Percentiles rank a stretch among this genome's conserved stretches.
Conservation (phyloP, 1,140 invertebrate genomes). For the Pomacea maculata region DNA sequence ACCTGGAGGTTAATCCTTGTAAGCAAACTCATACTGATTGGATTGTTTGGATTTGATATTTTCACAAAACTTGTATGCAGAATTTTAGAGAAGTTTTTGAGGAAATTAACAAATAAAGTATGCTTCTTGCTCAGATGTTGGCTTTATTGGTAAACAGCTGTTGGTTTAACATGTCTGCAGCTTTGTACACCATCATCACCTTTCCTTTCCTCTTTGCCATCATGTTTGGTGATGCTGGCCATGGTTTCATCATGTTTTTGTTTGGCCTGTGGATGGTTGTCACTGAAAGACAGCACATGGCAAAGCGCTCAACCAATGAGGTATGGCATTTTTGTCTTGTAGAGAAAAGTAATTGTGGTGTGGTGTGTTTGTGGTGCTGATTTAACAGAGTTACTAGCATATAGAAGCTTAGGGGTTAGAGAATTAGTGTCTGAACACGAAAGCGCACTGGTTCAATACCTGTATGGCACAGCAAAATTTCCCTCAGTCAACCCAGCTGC, state of each 20-base stretch:
- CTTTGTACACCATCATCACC: constrained; percentile 91
- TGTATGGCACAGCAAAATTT: no score
- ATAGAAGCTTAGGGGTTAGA: no score
- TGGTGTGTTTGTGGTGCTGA: no score
- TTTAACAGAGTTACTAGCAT: no score
- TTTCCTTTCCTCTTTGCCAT: constrained; percentile 97
- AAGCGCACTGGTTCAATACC: no score
- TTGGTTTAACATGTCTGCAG: constrained; percentile 67
- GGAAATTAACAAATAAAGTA: no score
- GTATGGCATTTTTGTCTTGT: constrained; percentile 30
- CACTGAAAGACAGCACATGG: constrained; percentile 64
- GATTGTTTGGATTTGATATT: no score
- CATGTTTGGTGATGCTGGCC: constrained; percentile 97
- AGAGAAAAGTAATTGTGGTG: no score
- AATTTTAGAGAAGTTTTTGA: no score
- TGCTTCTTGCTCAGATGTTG: background rate
- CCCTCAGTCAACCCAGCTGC: no score
- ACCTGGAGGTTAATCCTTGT: constrained; percentile 94
- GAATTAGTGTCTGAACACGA: no score
- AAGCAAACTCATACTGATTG: constrained; percentile 19
- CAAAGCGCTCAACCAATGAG: constrained; percentile 54
- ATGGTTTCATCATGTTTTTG: constrained; percentile 77
- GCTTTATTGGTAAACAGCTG: background rate
- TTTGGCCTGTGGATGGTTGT: constrained; percentile 73
- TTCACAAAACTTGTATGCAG: no score